Conservation (phyloP, 2,797 vertebrate species). For the Steatocranus sp. region DNA sequence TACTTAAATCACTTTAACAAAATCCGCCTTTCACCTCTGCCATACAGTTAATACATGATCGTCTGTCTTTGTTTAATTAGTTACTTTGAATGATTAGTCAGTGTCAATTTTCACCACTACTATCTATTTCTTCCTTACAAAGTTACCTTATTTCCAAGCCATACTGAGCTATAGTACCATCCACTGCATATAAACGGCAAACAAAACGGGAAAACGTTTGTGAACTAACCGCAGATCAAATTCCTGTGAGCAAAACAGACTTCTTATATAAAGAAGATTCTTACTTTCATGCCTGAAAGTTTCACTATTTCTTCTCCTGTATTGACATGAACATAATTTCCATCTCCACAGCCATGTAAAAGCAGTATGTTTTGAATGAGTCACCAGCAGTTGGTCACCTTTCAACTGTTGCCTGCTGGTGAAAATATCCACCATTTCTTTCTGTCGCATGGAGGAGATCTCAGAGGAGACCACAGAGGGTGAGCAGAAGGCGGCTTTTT, state of each 20-base stretch:
- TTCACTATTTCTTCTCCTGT: not conserved
- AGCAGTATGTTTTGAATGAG: slow-evolving; percentile 31
- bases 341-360: slow-evolving; percentile 1
- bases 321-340: slow-evolving; percentile 1
- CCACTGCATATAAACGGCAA: not conserved
- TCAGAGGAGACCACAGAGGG: slow-evolving; percentile 17
- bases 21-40: not conserved
- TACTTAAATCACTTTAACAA: not conserved
- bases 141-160: not conserved
- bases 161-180: not conserved
- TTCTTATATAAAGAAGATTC: not conserved
- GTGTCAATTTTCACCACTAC: not conserved
- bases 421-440: slow-evolving; percentile 15
- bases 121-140: not conserved
- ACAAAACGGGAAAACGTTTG: not conserved
- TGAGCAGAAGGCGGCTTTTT: slow-evolving; percentile 14
- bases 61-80: not conserved
- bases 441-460: slow-evolving; percentile 29
- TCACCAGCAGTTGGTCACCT: slow-evolving; percentile 40
- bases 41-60: not conserved
- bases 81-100: not conserved
- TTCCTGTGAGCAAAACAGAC: not conserved
- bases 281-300: not conserved
- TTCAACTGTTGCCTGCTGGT: slow-evolving; percentile 33
- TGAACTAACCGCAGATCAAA: not conserved